phyloP scores from a whole-genome alignment of 2,888 invertebrate species.

The Tipula vernalis region DNA sequence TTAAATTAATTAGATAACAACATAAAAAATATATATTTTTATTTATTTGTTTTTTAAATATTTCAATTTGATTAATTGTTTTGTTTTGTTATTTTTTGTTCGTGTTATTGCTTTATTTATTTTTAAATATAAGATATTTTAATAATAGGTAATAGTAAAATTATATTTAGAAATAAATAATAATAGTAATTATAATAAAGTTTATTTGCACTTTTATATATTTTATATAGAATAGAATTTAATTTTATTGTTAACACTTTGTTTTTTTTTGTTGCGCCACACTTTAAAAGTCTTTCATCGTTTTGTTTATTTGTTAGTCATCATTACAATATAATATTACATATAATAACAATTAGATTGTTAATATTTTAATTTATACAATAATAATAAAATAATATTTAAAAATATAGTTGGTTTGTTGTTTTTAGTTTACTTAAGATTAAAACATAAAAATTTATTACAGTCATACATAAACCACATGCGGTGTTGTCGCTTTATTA shows the following conservation, averaged over 20 bases:
- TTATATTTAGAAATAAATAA: not conserved
- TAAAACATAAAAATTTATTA: constrained; percentile 15
- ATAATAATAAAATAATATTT: not conserved
- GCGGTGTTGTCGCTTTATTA: constrained; percentile 29
- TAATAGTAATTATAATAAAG: not conserved
- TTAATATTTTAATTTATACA: not conserved
- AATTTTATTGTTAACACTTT: not conserved
- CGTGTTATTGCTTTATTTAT: not conserved
- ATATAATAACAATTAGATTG: not conserved
- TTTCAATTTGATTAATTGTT: not conserved
- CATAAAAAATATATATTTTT: not conserved
- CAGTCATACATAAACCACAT: constrained; percentile 42
- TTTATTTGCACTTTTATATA: not conserved
- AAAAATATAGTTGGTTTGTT: not conserved
- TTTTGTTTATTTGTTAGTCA: not conserved
- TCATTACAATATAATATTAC: not conserved
- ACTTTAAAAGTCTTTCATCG: not conserved
- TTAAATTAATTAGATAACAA: not conserved
- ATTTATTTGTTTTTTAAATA: not conserved
- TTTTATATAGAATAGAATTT: not conserved
- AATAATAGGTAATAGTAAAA: not conserved
- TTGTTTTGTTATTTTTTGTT: not conserved
- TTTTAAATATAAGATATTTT: not conserved
- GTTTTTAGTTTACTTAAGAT: not conserved
- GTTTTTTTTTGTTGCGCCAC: not conserved